These are phyloP conservation scores for Lampris incognitus DNA, from an alignment of 2,113 vertebrate species.

Conservation along the genomic window DNA sequence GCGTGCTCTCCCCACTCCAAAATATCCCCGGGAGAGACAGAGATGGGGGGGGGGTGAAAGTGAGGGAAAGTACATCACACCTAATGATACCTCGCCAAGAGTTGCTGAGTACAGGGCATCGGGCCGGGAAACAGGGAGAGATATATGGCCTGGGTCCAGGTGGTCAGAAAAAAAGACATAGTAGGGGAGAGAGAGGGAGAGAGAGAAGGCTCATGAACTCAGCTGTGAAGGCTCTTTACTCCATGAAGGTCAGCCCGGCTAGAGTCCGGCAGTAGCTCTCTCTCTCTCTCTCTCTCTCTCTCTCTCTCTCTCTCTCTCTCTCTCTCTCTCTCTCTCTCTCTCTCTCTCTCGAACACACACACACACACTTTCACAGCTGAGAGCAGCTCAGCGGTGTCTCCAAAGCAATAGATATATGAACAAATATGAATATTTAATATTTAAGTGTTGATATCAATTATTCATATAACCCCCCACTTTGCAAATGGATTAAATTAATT, in stretches of 20 bases:
- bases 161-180: neutral
- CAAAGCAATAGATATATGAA: slow-evolving; percentile 47
- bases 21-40: slow-evolving; percentile 63
- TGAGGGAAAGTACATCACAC: slow-evolving; percentile 62
- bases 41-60: slow-evolving; percentile 34
- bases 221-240: slow-evolving; percentile 54
- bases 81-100: slow-evolving; percentile 77
- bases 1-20: slow-evolving; percentile 58
- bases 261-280: neutral
- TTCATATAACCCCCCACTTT: slow-evolving; percentile 73
- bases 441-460: slow-evolving; percentile 77
- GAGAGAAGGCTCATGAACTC: slow-evolving; percentile 31
- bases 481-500: slow-evolving; percentile 78
- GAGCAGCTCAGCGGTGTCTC: neutral
- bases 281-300: neutral
- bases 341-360: neutral
- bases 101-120: slow-evolving; percentile 72
- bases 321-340: neutral
- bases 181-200: neutral
- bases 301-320: neutral
- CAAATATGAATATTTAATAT: slow-evolving; percentile 81
- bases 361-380: neutral
- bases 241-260: slow-evolving; percentile 64
- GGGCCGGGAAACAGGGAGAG: slow-evolving; percentile 46
- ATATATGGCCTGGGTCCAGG: slow-evolving; percentile 56